Percentiles rank a stretch among this genome's conserved stretches.
Evolutionary conservation across 2,888 invertebrate genomes (phyloP).

Genomic region (Brenthis hecate): DNA sequence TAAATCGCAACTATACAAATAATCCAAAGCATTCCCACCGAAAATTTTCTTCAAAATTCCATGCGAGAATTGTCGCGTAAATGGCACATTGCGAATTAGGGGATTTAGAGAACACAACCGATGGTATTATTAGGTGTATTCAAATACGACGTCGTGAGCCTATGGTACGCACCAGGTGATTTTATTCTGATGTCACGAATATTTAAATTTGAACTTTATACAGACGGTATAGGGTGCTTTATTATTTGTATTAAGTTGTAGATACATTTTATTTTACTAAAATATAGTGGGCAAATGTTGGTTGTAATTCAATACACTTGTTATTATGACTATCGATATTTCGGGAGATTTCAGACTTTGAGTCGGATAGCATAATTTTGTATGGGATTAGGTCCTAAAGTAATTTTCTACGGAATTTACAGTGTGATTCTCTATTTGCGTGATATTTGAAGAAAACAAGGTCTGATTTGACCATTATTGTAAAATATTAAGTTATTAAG

Average conservation of each 20-base stretch:
- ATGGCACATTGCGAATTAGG: slow-evolving; percentile 42
- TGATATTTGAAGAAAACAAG: too few species aligned
- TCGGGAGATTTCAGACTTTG: neutral
- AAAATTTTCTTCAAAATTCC: slow-evolving; percentile 40
- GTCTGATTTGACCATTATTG: too few species aligned
- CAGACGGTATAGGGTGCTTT: neutral
- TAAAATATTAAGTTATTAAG: too few species aligned
- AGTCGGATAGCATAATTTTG: neutral
- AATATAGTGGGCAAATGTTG: slow-evolving; percentile 24
- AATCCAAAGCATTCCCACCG: slow-evolving; percentile 36
- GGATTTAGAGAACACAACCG: slow-evolving; percentile 39
- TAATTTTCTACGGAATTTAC: too few species aligned
- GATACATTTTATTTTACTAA: slow-evolving; percentile 19
- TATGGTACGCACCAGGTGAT: slow-evolving; percentile 36
- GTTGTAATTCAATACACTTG: slow-evolving; percentile 26
- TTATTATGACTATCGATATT: slow-evolving; percentile 11
- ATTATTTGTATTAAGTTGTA: neutral
- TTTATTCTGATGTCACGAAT: slow-evolving; percentile 21
- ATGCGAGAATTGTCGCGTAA: slow-evolving; percentile 41
- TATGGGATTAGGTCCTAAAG: too few species aligned
- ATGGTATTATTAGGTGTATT: slow-evolving; percentile 40
- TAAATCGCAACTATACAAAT: slow-evolving; percentile 24
- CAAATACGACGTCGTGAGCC: slow-evolving; percentile 33
- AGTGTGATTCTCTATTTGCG: too few species aligned
- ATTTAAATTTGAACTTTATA: slow-evolving; percentile 12